Base-by-base conservation (phyloP, 2,888 invertebrate genomes). In the Noctua comes region DNA sequence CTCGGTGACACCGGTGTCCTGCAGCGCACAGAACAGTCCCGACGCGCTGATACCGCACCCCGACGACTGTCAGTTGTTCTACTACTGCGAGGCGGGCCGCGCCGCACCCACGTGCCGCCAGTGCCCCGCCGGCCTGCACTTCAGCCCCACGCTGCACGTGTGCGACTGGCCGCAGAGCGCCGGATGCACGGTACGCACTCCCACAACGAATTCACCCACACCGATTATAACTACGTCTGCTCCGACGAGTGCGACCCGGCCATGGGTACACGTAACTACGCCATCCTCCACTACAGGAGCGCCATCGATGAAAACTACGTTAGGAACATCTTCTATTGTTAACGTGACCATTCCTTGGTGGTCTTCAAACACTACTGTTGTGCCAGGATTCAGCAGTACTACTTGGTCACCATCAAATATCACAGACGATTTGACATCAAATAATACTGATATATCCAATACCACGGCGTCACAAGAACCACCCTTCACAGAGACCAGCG, bases 51-150 rank as follows among this genome's bases (percentile, higher is more conserved):
- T 90, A 77, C 84, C 90, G 51, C 93, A 93, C 83, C 93, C 93
- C 0, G 91, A 91, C 83, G 91, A 92, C 88, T 92, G 92, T 84
- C 76, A 84, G 66, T 88, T 93, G 66, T 93, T 93, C 87, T 93
- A 92, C 80, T 89, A 90, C 79, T 93, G 93, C 82, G 87, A 90
- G 64, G 48, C 51, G 3, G 76, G 82, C 21, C 65, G 77, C 54
- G 6, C 40, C 8, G 27, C 66, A 0, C 80, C 87, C 16, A 74
- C 86, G 18, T 85, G 88, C 40, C 76, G 83, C 18, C 89, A 87
- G 77, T 93, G 93, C 78, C 92, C 93, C n/a, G 88, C 87, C 62
- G 80, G 83, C 59, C 88, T 93, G 68, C 90, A 91, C 87, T 93
- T 92, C 86, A 92, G 85, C 86, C 90, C 92, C 8, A 21, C 7